Conservation (phyloP, 2,888 invertebrate species). For the Xiphydria camelus region DNA sequence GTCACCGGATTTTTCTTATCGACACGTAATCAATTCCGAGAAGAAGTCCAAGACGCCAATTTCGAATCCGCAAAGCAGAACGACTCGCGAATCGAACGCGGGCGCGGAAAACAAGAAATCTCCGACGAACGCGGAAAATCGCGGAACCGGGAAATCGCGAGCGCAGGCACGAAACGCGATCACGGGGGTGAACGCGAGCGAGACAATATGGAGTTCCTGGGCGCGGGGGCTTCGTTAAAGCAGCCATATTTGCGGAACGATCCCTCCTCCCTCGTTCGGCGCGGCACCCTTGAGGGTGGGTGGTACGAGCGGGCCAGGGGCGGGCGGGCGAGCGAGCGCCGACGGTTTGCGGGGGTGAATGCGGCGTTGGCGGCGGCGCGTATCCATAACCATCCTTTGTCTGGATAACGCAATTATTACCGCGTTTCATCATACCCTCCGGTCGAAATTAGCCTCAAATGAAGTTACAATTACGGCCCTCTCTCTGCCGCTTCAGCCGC, state of each 20-base stretch:
- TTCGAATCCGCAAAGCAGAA: no score
- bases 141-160: no score
- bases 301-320: conserved; percentile 25
- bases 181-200: no score
- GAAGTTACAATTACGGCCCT: conserved; percentile 56
- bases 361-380: conserved; percentile 42
- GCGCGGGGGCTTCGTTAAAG: conserved; percentile 45
- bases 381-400: conserved; percentile 59
- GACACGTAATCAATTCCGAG: no score
- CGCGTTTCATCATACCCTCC: conserved; percentile 57
- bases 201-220: conserved; percentile 40
- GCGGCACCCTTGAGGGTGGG: conserved; percentile 43
- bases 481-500: background rate
- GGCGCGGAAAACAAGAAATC: no score
- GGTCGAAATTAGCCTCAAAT: conserved; percentile 56
- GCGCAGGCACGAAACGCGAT: no score
- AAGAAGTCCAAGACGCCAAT: no score
- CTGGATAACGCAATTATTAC: conserved; percentile 57
- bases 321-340: conserved; percentile 5
- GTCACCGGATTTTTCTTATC: no score
- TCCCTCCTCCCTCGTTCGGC: conserved; percentile 37
- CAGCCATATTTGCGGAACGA: conserved; percentile 52
- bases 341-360: conserved; percentile 16
- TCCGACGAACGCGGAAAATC: no score
- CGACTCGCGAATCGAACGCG: no score